Evolutionary conservation across 2,113 vertebrate species (phyloP), one percentile per base, ranked within the genome.

Genomic region (Triplophysa dalaica): DNA sequence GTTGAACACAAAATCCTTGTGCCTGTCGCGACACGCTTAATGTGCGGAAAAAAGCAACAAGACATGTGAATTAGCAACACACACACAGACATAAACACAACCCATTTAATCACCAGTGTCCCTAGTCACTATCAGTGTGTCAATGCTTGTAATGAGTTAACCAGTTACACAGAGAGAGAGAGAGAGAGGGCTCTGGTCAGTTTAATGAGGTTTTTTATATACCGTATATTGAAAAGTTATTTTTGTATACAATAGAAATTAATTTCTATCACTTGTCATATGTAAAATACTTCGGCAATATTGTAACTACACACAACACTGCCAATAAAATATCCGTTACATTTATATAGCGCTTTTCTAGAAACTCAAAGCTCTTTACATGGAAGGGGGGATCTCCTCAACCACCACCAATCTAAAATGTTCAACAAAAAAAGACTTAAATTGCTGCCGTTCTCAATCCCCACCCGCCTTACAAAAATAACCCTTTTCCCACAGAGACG

Each of bases 11-110:
- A 33, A 33, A 4, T 7, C 33, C 33, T 38, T 0, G 41, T 41
- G 52, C 21, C 26, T 19, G 12, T 41, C n/a, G 21, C 29, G 58
- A 14, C 41, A 21, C 70, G 21, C 70, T 56, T 70, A 70, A 70
- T 33, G 17, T 56, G 48, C 5, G 6, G 33, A 29, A 58, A 73
- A 52, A 56, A 52, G 50, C 67, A 17, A 16, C 67, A 2, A 7
- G 41, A 9, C 43, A 29, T 29, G 16, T 29, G 0, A 38, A 16
- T 16, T 62, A 16, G 38, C 17, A 21, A 26, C 68, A 75, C 58
- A 62, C 54, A 74, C 56, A 77, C 70, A 22, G 52, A 56, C 13
- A 45, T n/a, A 77, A 52, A 65, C 75, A 66, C 48, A 77, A 58
- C 19, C 19, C 29, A 73, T 69, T 16, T 50, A 73, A 60, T 73